Conservation (phyloP, 2,888 invertebrate genomes). For the Anagyrus pseudococci region DNA sequence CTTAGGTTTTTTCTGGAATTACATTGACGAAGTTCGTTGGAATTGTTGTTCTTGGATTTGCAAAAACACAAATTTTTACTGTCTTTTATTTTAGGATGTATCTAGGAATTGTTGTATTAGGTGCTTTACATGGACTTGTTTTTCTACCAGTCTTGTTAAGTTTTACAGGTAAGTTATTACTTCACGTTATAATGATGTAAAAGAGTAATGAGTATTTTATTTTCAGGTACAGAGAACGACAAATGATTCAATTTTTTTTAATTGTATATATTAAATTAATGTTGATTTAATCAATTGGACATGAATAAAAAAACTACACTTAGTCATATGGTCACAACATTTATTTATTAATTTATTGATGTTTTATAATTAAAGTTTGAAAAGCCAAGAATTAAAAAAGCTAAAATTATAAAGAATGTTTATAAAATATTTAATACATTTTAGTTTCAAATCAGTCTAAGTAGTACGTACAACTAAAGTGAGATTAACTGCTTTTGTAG, state of each 20-base stretch:
- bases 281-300: too few relatives aligned
- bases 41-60: conserved; percentile 88
- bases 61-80: conserved; percentile 90
- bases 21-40: conserved; percentile 94
- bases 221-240: conserved; percentile 14
- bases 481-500: conserved; percentile 46
- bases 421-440: conserved; percentile 18
- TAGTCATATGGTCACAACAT: too few relatives aligned
- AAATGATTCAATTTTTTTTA: neutral
- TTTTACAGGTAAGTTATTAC: conserved; percentile 67
- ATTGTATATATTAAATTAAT: too few relatives aligned
- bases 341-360: conserved; percentile 25
- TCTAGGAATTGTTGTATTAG: conserved; percentile 88
- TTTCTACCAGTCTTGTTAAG: conserved; percentile 90
- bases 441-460: conserved; percentile 41
- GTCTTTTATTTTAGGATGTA: conserved; percentile 97
- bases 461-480: conserved; percentile 45
- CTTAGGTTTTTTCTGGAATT: conserved; percentile 87
- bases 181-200: too few relatives aligned
- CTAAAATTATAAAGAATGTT: conserved; percentile 9
- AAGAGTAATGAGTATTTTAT: too few relatives aligned
- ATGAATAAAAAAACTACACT: too few relatives aligned
- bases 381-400: conserved; percentile 12
- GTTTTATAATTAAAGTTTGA: conserved; percentile 10
- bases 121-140: conserved; percentile 89